Evolutionary conservation across 2,113 vertebrate genomes (phyloP).

Genomic region (Pycnonotus jocosus): DNA sequence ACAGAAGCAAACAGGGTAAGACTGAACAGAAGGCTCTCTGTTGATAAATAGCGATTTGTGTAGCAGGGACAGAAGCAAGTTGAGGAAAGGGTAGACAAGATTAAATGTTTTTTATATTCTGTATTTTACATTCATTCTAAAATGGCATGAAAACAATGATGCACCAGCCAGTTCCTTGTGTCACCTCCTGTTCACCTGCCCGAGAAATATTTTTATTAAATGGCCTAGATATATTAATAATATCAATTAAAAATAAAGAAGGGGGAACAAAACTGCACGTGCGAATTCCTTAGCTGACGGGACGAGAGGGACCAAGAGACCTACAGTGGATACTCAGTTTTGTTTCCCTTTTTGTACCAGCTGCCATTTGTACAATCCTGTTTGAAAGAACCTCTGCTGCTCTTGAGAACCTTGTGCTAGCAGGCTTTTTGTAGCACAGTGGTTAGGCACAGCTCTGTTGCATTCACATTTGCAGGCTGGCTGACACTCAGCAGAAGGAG

Average conservation of each 20-base stretch:
- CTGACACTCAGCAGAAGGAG: not conserved
- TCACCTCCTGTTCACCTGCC: slow-evolving; percentile 5
- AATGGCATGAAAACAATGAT: not conserved
- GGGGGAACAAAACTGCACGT: not conserved
- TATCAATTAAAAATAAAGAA: slow-evolving; percentile 33
- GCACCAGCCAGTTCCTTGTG: not conserved
- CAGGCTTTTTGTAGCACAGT: not conserved
- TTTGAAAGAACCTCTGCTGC: not conserved
- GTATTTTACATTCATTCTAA: not conserved
- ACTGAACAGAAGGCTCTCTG: not conserved
- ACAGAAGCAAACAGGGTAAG: not conserved
- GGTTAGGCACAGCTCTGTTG: not conserved
- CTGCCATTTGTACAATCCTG: not conserved
- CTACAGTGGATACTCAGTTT: not conserved
- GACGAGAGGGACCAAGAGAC: not conserved
- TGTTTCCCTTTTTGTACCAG: not conserved
- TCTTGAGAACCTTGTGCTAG: not conserved
- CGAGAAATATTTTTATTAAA: slow-evolving; percentile 49
- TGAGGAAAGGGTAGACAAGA: not conserved
- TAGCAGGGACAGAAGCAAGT: not conserved
- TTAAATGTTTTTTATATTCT: not conserved
- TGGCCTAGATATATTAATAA: slow-evolving; percentile 38
- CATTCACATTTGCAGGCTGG: not conserved
- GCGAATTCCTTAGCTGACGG: not conserved
- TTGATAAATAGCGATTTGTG: not conserved